Evolutionary conservation across 2,888 invertebrate genomes (phyloP).

Genomic region (Augochlorella aurata): DNA sequence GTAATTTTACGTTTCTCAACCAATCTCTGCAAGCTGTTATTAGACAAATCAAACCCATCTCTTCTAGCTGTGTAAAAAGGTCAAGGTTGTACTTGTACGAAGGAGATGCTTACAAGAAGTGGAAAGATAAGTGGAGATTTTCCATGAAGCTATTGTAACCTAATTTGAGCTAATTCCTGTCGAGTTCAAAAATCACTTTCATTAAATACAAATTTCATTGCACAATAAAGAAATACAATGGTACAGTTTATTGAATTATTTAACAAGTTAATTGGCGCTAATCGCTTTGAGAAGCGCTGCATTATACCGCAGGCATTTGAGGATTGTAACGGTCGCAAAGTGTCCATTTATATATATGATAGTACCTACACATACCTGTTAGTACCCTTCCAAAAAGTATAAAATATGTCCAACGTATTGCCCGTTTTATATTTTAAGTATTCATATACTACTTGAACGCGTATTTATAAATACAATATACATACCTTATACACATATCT

Average conservation of each 20-base stretch:
- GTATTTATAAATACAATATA: too few species aligned
- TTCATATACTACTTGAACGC: too few species aligned
- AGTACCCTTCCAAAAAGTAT: not conserved
- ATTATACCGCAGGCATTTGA: not conserved
- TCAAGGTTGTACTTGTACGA: conserved; percentile 39
- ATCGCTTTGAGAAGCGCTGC: conserved; percentile 19
- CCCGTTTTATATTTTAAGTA: too few species aligned
- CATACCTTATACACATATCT: too few species aligned
- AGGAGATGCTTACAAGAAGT: conserved; percentile 32
- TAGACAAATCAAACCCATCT: conserved; percentile 4
- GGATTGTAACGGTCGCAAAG: conserved; percentile 18
- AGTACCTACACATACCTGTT: not conserved
- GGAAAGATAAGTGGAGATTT: conserved; percentile 28
- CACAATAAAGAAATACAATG: not conserved
- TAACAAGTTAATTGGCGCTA: not conserved
- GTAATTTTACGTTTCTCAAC: not conserved
- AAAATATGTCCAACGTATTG: not conserved
- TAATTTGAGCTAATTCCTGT: conserved; percentile 1
- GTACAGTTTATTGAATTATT: conserved; percentile 19
- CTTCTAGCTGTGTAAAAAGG: conserved; percentile 15
- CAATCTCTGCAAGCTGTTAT: not conserved
- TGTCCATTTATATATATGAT: conserved; percentile 8
- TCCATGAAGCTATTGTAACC: conserved; percentile 24
- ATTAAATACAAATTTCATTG: not conserved
- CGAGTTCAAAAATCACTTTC: not conserved